These are phyloP conservation scores for Hydrotaea diabolus DNA, from an alignment of 2,888 invertebrate species.

Conservation along the genomic window DNA sequence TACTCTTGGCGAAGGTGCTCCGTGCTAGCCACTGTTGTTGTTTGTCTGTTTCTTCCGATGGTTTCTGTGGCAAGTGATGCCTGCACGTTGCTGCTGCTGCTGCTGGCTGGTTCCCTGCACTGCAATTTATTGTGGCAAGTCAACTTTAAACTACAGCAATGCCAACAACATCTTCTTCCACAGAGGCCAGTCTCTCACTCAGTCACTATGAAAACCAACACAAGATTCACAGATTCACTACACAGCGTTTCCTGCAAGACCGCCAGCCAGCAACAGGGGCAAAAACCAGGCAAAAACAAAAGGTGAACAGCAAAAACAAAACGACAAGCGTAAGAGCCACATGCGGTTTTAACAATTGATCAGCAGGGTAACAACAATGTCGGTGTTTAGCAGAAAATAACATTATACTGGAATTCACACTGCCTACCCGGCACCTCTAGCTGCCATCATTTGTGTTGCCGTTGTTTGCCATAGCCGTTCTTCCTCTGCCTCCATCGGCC, in stretches of 20 bases:
- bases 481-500: slow-evolving; percentile 3
- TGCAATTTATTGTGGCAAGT: slow-evolving; percentile 64
- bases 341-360: slow-evolving; percentile 55
- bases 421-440: slow-evolving; percentile 44
- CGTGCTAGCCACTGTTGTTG: neutral
- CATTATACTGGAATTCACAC: slow-evolving; percentile 66
- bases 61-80: neutral
- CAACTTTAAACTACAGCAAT: slow-evolving; percentile 53
- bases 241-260: slow-evolving; percentile 5
- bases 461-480: slow-evolving; percentile 51
- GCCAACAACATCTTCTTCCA: slow-evolving; percentile 40
- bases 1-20: neutral
- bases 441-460: slow-evolving; percentile 2
- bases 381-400: slow-evolving; percentile 63
- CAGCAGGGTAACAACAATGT: slow-evolving; percentile 47
- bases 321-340: slow-evolving; percentile 21
- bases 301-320: neutral
- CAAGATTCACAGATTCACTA: slow-evolving; percentile 22
- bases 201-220: slow-evolving; percentile 10
- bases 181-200: slow-evolving; percentile 55
- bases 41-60: neutral
- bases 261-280: neutral
- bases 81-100: no score
- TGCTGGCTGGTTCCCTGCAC: slow-evolving; percentile 30
- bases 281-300: no score